These are phyloP conservation scores for Bibio marci DNA, from an alignment of 2,888 invertebrate species.

Conservation along the genomic window DNA sequence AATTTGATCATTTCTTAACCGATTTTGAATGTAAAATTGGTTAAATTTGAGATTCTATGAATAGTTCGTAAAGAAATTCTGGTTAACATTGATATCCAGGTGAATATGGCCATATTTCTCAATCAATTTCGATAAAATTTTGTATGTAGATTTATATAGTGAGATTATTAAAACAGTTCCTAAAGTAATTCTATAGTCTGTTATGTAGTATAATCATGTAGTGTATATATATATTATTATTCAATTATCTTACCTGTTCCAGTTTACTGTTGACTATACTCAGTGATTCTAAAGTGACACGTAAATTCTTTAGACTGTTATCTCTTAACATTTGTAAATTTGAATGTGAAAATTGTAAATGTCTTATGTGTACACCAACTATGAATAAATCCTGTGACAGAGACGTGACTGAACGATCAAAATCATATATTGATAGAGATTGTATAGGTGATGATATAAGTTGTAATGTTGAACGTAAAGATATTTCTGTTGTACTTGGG, in stretches of 20 bases:
- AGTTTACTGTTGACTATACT: constrained; percentile 57
- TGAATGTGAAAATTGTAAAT: constrained; percentile 63
- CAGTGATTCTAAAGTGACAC: constrained; percentile 59
- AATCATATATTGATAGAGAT: constrained; percentile 74
- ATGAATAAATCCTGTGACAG: constrained; percentile 63
- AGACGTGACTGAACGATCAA: constrained; percentile 63
- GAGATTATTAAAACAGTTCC: too few species aligned
- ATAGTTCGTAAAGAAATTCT: too few species aligned
- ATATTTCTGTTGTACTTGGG: constrained; percentile 60
- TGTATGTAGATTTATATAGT: too few species aligned
- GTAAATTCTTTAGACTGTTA: constrained; percentile 50
- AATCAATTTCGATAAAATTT: too few species aligned
- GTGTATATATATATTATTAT: not conserved
- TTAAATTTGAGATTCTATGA: too few species aligned
- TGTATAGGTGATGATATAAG: constrained; percentile 54
- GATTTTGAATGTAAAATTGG: too few species aligned
- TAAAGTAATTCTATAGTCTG: too few species aligned
- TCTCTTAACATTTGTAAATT: constrained; percentile 54
- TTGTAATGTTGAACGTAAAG: constrained; percentile 54
- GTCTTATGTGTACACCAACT: constrained; percentile 44
- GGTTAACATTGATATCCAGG: too few species aligned
- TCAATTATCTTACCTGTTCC: constrained; percentile 27
- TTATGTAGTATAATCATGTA: too few species aligned
- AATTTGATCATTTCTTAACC: too few species aligned
- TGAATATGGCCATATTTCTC: too few species aligned